Percentiles rank a stretch among this genome's conserved stretches.
Conservation (phyloP, 2,888 invertebrate genomes). For the Rhimphoctona megacephalus region DNA sequence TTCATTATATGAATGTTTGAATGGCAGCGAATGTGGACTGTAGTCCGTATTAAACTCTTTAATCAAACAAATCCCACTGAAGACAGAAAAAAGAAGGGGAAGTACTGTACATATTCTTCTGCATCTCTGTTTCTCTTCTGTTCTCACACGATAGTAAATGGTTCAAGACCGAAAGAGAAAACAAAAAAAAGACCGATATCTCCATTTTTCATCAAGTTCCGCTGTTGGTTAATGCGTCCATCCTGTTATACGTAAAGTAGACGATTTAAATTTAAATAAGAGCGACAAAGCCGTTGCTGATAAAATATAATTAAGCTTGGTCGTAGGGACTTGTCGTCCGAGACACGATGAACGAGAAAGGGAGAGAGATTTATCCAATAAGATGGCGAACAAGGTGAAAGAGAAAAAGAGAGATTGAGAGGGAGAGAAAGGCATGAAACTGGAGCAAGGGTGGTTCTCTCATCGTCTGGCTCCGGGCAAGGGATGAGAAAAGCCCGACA, state of each 20-base stretch:
- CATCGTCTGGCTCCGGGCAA: conserved; percentile 53
- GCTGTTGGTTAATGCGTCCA: conserved; percentile 67
- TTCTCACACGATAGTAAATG: conserved; percentile 6
- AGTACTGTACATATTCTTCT: not conserved
- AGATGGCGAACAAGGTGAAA: conserved; percentile 38
- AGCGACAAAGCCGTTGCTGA: conserved; percentile 77
- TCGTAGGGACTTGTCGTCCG: conserved; percentile 60
- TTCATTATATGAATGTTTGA: not conserved
- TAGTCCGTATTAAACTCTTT: not conserved
- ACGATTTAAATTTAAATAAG: conserved; percentile 82
- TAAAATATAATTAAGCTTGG: conserved; percentile 82
- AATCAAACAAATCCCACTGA: not conserved
- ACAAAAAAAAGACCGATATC: conserved; percentile 9
- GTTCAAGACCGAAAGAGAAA: not conserved
- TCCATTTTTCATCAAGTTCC: conserved; percentile 31
- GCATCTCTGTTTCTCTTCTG: not conserved
- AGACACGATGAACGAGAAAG: conserved; percentile 47
- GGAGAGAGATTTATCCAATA: conserved; percentile 19
- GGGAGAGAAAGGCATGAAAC: conserved; percentile 41
- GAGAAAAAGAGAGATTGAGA: conserved; percentile 35
- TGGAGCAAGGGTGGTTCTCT: conserved; percentile 42
- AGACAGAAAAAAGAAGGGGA: not conserved
- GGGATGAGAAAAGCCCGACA: conserved; percentile 50
- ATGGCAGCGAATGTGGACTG: not conserved
- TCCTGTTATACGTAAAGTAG: conserved; percentile 70